Evolutionary conservation across 2,797 vertebrate species (phyloP).

Genomic region (Scarus forsteni): DNA sequence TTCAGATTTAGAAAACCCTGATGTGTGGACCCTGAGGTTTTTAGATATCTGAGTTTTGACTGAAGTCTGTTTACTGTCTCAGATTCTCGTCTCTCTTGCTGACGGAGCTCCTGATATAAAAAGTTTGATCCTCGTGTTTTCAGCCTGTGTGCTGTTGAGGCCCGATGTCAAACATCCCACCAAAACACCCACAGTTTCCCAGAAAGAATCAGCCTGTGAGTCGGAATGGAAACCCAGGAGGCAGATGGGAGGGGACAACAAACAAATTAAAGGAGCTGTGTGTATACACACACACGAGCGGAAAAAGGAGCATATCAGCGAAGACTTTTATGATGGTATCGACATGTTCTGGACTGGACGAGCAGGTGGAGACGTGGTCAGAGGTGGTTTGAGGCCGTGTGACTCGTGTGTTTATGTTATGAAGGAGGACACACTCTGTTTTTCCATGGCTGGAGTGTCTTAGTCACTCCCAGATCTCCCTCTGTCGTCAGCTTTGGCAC

Average conservation of each 20-base stretch:
- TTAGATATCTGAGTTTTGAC: no score
- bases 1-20: no score
- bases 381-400: background rate
- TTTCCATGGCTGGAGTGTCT: conserved; percentile 62
- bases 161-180: conserved; percentile 72
- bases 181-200: conserved; percentile 78
- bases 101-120: no score
- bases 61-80: no score
- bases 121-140: conserved; percentile 9
- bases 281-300: conserved; percentile 63
- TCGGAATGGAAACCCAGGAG: conserved; percentile 76
- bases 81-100: no score
- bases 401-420: conserved; percentile 66
- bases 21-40: no score
- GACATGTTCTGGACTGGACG: conserved; percentile 32
- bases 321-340: conserved; percentile 73
- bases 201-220: conserved; percentile 72
- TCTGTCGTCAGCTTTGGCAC: conserved; percentile 71
- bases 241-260: conserved; percentile 78
- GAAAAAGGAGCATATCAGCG: conserved; percentile 52
- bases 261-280: conserved; percentile 84
- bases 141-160: conserved; percentile 5
- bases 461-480: conserved; percentile 69
- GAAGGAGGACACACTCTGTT: conserved; percentile 44
- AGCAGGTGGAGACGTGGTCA: no score